Conservation (phyloP, 2,888 invertebrate species). For the Falcaria lacertinaria region DNA sequence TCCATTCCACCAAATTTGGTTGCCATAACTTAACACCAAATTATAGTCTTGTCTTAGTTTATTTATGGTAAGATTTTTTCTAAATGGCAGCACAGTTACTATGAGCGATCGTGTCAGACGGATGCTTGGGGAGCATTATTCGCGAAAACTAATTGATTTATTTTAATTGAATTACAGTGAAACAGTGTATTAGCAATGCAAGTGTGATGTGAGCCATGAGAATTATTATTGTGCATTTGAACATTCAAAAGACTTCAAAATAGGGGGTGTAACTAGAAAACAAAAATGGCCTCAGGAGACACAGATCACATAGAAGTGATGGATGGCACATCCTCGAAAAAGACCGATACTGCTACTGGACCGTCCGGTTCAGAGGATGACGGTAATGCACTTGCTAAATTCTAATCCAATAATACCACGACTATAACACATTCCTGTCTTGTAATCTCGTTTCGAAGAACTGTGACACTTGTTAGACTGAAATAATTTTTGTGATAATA, state of each 20-base stretch:
- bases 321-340: constrained; percentile 83
- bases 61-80: constrained; percentile 20
- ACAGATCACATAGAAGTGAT: constrained; percentile 88
- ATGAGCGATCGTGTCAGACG: constrained; percentile 73
- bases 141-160: constrained; percentile 76
- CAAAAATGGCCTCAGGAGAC: constrained; percentile 91
- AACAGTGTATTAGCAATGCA: constrained; percentile 64
- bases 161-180: constrained; percentile 76
- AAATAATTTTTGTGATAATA: constrained; percentile 39
- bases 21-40: too few relatives aligned
- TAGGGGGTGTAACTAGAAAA: constrained; percentile 70
- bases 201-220: constrained; percentile 72
- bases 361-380: constrained; percentile 81
- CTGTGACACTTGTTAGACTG: constrained; percentile 20
- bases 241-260: constrained; percentile 58
- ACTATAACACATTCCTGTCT: constrained; percentile 34
- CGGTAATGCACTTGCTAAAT: constrained; percentile 70
- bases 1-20: constrained; percentile 23
- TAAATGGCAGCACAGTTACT: constrained; percentile 56
- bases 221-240: constrained; percentile 59
- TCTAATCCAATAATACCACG: constrained; percentile 59
- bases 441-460: constrained; percentile 41
- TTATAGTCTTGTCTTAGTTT: neutral
- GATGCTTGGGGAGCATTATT: constrained; percentile 68
- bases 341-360: constrained; percentile 79